phyloP scores from a whole-genome alignment of 1,140 invertebrate species.

The Zophobas atratus region DNA sequence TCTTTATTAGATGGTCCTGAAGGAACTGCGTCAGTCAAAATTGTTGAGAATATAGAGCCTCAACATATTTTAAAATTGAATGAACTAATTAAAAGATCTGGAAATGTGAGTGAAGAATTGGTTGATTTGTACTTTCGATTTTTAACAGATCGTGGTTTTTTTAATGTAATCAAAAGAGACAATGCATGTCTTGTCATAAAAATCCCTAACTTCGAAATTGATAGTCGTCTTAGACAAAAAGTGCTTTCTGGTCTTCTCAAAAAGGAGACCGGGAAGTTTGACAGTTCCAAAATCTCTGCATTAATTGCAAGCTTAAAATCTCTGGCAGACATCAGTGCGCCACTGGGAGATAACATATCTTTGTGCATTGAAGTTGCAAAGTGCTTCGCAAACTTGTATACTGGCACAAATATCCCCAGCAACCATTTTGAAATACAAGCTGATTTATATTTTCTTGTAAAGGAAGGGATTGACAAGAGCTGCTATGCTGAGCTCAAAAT shows the following conservation, averaged over 20 bases:
- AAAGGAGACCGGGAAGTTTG: constrained; percentile 14
- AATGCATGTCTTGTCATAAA: neutral
- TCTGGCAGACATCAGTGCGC: neutral
- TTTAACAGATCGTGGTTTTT: neutral
- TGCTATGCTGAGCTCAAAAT: neutral
- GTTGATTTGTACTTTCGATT: constrained; percentile 11
- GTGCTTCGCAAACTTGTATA: neutral
- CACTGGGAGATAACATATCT: neutral
- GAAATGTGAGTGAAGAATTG: constrained; percentile 23
- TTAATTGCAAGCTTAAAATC: constrained; percentile 20
- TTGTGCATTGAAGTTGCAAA: constrained; percentile 2
- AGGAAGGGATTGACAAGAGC: neutral
- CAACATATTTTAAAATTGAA: constrained; percentile 34
- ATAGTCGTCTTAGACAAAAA: too few relatives aligned
- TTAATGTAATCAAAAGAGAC: too few relatives aligned
- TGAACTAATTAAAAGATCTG: constrained; percentile 30
- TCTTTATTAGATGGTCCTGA: constrained; percentile 31
- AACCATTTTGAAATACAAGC: too few relatives aligned
- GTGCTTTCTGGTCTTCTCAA: constrained; percentile 16
- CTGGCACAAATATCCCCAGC: too few relatives aligned
- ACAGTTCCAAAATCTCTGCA: constrained; percentile 14
- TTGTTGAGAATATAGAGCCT: constrained; percentile 44
- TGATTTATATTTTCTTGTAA: too few relatives aligned
- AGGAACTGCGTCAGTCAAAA: constrained; percentile 28
- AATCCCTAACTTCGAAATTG: neutral